Conservation (phyloP, 1,140 invertebrate genomes). For the Camponotus floridanus region DNA sequence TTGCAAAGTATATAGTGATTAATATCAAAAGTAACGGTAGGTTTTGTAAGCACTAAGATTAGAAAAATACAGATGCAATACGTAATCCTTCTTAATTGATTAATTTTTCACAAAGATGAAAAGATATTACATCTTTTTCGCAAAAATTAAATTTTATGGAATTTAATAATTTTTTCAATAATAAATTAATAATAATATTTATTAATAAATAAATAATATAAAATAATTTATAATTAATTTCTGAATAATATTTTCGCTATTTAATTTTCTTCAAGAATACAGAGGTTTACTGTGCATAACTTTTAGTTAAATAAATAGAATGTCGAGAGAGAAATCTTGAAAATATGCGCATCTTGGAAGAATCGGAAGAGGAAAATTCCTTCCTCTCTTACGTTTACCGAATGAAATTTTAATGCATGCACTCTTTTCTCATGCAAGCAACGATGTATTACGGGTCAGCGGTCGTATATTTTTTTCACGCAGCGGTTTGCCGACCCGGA, state of each 20-base stretch:
- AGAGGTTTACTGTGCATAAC: too few relatives aligned
- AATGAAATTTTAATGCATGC: neutral
- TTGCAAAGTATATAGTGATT: neutral
- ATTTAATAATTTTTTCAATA: neutral
- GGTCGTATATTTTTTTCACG: slow-evolving; percentile 63
- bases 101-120: neutral
- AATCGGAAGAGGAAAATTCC: too few relatives aligned
- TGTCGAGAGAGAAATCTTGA: neutral
- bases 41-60: neutral
- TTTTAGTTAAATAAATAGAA: neutral
- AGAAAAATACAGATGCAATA: neutral
- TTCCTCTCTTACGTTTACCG: neutral
- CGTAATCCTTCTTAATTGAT: neutral
- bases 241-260: too few relatives aligned
- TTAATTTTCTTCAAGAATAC: too few relatives aligned
- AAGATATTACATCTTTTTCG: neutral
- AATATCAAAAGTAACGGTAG: neutral
- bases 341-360: neutral
- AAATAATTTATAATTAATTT: too few relatives aligned
- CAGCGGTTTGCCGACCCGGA: slow-evolving; percentile 48
- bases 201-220: too few relatives aligned
- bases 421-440: neutral
- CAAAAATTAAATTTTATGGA: neutral
- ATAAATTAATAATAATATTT: too few relatives aligned
- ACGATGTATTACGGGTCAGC: slow-evolving; percentile 63